Evolutionary conservation across 2,888 invertebrate species (phyloP), one percentile per base, ranked within the genome.

Genomic region (Cataglyphis albicans): DNA sequence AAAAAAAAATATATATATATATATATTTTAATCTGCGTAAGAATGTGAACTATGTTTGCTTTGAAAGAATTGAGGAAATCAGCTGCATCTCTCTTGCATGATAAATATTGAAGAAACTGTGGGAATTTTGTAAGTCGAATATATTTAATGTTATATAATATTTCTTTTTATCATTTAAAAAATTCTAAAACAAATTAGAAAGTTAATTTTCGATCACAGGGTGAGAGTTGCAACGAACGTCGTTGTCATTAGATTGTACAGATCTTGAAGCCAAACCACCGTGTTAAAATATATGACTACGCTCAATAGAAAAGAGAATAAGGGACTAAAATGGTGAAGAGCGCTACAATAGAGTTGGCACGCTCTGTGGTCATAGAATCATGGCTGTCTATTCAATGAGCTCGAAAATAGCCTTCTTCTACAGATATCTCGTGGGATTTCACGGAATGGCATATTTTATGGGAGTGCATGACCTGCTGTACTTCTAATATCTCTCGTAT

Each of bases 301-400:
- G 89, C 90, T 91, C 87, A 86, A 84, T 83, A 90, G 82, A 86
- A 88, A 88, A 92, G 91, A 89, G 91, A 92, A 91, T 92, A 91
- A 91, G 90, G 91, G 92, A 93, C 93, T 93, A 93, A 93, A 94
- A 92, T 92, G 92, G 90, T 86, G 88, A 88, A 93, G 92, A 92
- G 90, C 86, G 92, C 90, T 93, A 94, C 94, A 94, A 94, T 94
- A 92, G 93, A 94, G 93, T 94, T 94, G 94, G 94, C 94, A 94
- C 94, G 93, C 92, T 93, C 91, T 91, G 91, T 88, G 93, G 93
- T 94, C 94, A 93, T 94, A 93, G 94, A 94, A 94, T 94, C 94
- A 93, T 94, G 93, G 93, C 94, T 93, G 94, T 94, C 94, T 94
- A 94, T 94, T 94, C 94, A 94, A 94, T 94, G 94, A 94, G 94